These are phyloP conservation scores for Pteronotus mesoamericanus DNA, from an alignment of 2,797 vertebrate genomes.

Conservation along the genomic window DNA sequence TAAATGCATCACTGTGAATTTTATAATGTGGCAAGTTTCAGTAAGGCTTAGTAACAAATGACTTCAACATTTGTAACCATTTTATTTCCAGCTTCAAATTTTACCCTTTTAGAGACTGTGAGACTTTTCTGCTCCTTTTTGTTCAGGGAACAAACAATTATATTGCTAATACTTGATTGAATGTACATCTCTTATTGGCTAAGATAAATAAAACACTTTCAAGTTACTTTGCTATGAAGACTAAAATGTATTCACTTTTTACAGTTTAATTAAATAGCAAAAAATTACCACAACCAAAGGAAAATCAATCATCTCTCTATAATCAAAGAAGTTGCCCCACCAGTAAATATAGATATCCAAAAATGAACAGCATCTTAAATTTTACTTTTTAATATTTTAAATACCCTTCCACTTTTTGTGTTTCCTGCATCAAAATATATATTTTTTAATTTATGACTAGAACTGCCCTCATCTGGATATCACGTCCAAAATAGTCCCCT, in stretches of 20 bases:
- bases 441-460: background rate
- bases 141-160: background rate
- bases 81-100: background rate
- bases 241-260: background rate
- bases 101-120: background rate
- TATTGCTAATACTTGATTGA: background rate
- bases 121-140: background rate
- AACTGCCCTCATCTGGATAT: background rate
- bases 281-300: background rate
- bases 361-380: background rate
- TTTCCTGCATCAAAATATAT: background rate
- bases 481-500: background rate
- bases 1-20: background rate
- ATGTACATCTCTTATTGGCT: background rate
- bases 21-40: background rate
- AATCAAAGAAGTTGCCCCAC: background rate
- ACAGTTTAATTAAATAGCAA: slow-evolving; percentile 2
- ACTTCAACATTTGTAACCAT: background rate
- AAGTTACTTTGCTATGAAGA: background rate
- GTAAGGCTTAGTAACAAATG: background rate
- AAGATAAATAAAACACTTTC: slow-evolving; percentile 17
- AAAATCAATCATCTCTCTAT: background rate
- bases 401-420: background rate
- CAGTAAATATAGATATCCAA: background rate
- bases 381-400: background rate